Conservation (phyloP, 2,797 vertebrate species). For the Cichlasoma orientale region DNA sequence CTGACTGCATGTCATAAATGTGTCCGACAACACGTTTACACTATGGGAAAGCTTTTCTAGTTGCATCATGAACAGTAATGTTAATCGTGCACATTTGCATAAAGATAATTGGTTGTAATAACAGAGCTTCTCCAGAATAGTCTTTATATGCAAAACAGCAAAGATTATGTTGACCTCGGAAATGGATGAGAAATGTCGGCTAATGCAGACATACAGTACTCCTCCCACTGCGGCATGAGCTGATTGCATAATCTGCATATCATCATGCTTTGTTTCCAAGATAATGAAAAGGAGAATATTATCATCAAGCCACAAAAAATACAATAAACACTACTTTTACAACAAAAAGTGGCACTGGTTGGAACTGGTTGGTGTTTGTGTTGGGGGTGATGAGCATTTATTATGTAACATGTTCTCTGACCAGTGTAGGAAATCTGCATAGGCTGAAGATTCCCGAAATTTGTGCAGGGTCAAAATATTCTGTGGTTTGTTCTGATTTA, state of each 20-base stretch:
- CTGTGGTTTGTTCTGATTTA: background rate
- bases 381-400: background rate
- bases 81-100: background rate
- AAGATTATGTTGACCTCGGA: background rate
- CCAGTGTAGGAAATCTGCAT: background rate
- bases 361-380: background rate
- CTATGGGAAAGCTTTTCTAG: background rate
- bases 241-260: slow-evolving; percentile 4
- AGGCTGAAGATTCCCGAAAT: background rate
- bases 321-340: background rate
- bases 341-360: background rate
- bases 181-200: background rate
- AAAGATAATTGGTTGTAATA: background rate
- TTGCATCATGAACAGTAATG: background rate
- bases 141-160: background rate
- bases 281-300: background rate
- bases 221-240: background rate
- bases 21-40: background rate
- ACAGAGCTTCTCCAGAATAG: background rate
- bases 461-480: background rate
- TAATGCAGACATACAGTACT: background rate
- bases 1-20: background rate
- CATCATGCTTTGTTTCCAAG: background rate
- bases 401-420: background rate
- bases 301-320: background rate